Evolutionary conservation across 2,113 vertebrate species (phyloP).

Genomic region (Microcebus jonahi): DNA sequence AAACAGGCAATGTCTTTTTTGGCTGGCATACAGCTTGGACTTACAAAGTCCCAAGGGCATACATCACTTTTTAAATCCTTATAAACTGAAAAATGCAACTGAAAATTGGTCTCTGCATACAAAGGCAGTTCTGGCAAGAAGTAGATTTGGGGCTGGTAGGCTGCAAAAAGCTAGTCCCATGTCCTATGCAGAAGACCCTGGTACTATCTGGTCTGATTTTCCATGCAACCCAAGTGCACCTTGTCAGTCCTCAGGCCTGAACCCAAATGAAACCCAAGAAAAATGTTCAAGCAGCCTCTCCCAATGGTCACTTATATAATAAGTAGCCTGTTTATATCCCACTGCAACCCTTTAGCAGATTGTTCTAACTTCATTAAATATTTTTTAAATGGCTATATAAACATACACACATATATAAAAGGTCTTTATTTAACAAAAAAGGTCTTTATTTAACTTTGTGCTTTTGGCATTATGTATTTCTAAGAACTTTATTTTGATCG

Average conservation of each 20-base stretch:
- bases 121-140: neutral
- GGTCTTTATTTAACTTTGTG: too few species aligned
- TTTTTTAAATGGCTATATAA: neutral
- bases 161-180: neutral
- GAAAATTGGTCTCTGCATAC: neutral
- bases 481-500: neutral
- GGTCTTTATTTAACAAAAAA: slow-evolving; percentile 24
- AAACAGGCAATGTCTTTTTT: neutral
- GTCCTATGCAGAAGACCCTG: neutral
- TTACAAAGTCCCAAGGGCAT: neutral
- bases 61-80: neutral
- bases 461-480: neutral
- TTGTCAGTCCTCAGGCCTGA: neutral
- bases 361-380: neutral
- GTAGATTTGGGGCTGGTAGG: neutral
- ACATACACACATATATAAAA: neutral
- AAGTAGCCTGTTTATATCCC: neutral
- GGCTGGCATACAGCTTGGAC: neutral
- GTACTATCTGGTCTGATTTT: neutral
- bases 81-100: neutral
- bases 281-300: neutral
- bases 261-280: neutral
- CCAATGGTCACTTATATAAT: neutral
- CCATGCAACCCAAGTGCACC: neutral
- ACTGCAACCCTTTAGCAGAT: neutral